Percentiles rank a stretch among this genome's conserved stretches.
phyloP scores from a whole-genome alignment of 2,113 vertebrate genomes.

The Noturus placidus region DNA sequence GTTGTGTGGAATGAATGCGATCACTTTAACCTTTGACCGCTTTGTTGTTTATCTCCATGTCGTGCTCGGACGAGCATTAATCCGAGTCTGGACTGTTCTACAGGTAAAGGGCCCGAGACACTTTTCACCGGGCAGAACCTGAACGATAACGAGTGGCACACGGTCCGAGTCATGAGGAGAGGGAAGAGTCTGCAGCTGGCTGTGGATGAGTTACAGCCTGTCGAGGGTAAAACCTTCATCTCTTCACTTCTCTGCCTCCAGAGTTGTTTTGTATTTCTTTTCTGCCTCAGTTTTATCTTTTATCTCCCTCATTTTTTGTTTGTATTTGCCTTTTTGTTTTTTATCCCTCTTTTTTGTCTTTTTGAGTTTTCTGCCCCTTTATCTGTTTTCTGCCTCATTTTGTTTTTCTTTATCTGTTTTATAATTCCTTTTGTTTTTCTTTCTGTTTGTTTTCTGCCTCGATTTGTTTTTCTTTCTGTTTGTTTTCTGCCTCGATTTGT shows the following conservation, averaged over 20 bases:
- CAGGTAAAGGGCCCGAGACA: conserved; percentile 99
- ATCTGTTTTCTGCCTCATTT: background rate
- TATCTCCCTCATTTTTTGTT: background rate
- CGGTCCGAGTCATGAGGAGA: conserved; percentile 94
- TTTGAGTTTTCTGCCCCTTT: background rate
- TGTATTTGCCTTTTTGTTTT: background rate
- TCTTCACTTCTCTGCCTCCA: background rate
- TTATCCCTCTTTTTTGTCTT: background rate
- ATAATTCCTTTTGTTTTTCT: background rate
- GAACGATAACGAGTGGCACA: conserved; percentile 99
- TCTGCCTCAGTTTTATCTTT: background rate
- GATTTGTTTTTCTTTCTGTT: background rate
- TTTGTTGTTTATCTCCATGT: background rate
- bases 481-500: background rate
- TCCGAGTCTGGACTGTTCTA: conserved; percentile 91
- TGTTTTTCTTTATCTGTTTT: background rate
- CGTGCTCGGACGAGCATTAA: conserved; percentile 76
- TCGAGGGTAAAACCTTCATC: conserved; percentile 70
- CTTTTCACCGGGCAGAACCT: conserved; percentile 98
- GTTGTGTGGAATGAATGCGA: background rate
- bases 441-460: background rate
- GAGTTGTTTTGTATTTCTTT: background rate
- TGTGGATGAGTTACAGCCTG: conserved; percentile 87
- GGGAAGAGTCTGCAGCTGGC: conserved; percentile 95
- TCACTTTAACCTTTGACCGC: background rate